phyloP scores from a whole-genome alignment of 2,888 invertebrate species.

The Philonicus albiceps region DNA sequence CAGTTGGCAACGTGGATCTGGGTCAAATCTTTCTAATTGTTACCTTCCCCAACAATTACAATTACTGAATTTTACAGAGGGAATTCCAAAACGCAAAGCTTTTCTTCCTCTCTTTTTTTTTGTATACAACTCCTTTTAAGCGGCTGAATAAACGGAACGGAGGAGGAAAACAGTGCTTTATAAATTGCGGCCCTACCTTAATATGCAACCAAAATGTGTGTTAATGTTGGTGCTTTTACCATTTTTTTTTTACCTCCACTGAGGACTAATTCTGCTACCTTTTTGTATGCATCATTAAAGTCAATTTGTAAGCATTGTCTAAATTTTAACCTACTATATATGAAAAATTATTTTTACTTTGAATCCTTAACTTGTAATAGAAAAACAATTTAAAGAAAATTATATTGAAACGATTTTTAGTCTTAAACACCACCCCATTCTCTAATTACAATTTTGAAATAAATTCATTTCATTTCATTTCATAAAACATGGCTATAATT shows the following conservation, averaged over 20 bases:
- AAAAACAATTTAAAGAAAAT: too few relatives aligned
- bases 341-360: background rate
- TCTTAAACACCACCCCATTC: too few relatives aligned
- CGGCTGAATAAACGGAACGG: background rate
- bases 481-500: too few relatives aligned
- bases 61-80: slow-evolving; percentile 2
- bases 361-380: background rate
- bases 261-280: background rate
- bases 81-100: background rate
- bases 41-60: slow-evolving; percentile 2
- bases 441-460: too few relatives aligned
- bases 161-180: background rate
- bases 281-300: background rate
- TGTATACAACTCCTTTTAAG: background rate
- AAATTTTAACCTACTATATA: background rate
- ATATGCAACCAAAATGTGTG: background rate
- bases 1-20: background rate
- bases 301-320: background rate
- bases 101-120: background rate
- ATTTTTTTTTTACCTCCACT: too few relatives aligned
- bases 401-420: too few relatives aligned
- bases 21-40: slow-evolving; percentile 14
- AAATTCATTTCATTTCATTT: too few relatives aligned
- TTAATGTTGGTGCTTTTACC: background rate
- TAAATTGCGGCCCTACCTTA: background rate